Percentiles rank a stretch among this genome's conserved stretches.
phyloP scores from a whole-genome alignment of 2,888 invertebrate species.

The Agrotis clavis region DNA sequence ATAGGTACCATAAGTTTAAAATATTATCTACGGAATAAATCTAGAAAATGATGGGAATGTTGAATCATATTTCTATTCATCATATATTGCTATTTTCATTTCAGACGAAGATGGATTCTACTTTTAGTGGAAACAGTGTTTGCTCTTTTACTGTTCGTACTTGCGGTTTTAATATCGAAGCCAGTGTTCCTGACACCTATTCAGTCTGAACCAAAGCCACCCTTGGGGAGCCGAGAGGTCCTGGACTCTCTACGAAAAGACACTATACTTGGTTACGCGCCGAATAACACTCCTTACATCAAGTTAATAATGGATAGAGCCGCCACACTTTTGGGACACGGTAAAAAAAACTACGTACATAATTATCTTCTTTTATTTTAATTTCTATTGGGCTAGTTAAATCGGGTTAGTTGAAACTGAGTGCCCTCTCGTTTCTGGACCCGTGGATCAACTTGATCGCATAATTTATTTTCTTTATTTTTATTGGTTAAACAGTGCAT shows the following conservation, averaged over 20 bases:
- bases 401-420: too few species aligned
- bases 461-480: too few species aligned
- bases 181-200: constrained; percentile 84
- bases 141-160: constrained; percentile 70
- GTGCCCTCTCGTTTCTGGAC: too few species aligned
- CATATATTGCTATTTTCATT: constrained; percentile 35
- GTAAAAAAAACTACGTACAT: constrained; percentile 63
- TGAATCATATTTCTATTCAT: too few species aligned
- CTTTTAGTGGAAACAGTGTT: constrained; percentile 74
- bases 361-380: too few species aligned
- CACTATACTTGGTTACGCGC: constrained; percentile 80
- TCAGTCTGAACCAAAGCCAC: constrained; percentile 74
- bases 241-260: constrained; percentile 68
- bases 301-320: constrained; percentile 73
- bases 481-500: too few species aligned
- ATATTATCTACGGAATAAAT: too few species aligned
- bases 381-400: too few species aligned
- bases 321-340: constrained; percentile 66
- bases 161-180: constrained; percentile 76
- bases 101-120: constrained; percentile 80
- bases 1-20: too few species aligned
- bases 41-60: too few species aligned
- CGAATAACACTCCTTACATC: constrained; percentile 68
- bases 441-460: too few species aligned
- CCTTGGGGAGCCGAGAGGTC: constrained; percentile 70